These are phyloP conservation scores for Aegithalos caudatus DNA, from an alignment of 2,113 vertebrate genomes.

Conservation along the genomic window DNA sequence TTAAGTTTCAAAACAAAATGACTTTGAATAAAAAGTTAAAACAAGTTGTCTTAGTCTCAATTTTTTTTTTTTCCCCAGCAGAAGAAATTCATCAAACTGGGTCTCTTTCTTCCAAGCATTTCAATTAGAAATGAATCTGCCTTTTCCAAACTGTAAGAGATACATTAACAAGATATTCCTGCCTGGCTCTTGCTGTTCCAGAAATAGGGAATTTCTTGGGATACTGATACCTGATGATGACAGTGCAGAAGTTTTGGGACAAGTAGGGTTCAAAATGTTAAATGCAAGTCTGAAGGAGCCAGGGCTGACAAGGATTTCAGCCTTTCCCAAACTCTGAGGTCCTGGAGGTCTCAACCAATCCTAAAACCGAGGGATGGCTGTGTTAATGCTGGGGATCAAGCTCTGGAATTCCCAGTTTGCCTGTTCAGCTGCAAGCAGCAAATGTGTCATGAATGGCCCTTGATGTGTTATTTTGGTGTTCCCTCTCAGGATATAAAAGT, in stretches of 20 bases:
- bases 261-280: not conserved
- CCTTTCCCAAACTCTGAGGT: not conserved
- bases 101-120: not conserved
- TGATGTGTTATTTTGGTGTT: not conserved
- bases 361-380: not conserved
- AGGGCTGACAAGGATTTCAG: not conserved
- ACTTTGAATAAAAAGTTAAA: conserved; percentile 31
- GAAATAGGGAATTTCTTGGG: not conserved
- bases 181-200: not conserved
- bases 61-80: not conserved
- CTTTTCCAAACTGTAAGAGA: not conserved
- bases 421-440: not conserved
- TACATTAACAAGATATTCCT: not conserved
- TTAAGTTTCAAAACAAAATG: conserved; percentile 40
- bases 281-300: not conserved
- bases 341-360: not conserved
- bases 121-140: not conserved
- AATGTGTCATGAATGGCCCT: not conserved
- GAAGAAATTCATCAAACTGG: not conserved
- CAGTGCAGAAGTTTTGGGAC: not conserved
- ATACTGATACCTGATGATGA: accelerated
- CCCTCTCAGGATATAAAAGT: not conserved
- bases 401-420: not conserved
- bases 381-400: not conserved
- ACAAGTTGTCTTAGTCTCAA: not conserved